Evolutionary conservation across 2,113 vertebrate species (phyloP).

Genomic region (Cheirogaleus medius): DNA sequence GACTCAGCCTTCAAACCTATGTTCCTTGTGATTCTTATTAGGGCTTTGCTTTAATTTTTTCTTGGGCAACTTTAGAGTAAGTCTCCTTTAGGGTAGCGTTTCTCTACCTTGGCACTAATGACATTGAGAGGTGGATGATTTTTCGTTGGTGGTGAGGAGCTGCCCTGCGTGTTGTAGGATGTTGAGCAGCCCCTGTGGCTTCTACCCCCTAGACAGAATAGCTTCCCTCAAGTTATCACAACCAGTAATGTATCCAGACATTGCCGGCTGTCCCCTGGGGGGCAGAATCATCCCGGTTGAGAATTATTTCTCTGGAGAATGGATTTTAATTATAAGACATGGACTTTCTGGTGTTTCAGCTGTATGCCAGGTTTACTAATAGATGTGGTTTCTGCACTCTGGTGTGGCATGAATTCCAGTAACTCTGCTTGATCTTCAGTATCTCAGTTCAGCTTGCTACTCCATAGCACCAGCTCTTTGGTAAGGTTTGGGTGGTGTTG

Average conservation of each 20-base stretch:
- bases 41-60: background rate
- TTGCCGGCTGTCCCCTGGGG: background rate
- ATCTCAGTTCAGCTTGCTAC: background rate
- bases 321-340: background rate
- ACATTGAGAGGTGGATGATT: background rate
- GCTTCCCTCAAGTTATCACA: background rate
- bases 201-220: too few relatives aligned
- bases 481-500: background rate
- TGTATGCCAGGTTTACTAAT: background rate
- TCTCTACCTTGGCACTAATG: background rate
- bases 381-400: background rate
- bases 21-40: background rate
- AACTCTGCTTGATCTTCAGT: background rate
- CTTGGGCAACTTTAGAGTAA: background rate
- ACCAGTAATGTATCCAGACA: background rate
- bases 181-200: too few relatives aligned
- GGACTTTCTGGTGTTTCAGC: background rate
- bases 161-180: background rate
- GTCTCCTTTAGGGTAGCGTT: background rate
- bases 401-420: background rate
- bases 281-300: background rate
- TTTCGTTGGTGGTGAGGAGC: background rate
- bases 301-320: background rate
- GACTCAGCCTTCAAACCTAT: background rate
- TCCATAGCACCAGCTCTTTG: background rate